A percentile compares a stretch with the other conserved stretches of the same genome.
phyloP scores from a whole-genome alignment of 2,797 vertebrate genomes.

The Acanthopagrus latus region DNA sequence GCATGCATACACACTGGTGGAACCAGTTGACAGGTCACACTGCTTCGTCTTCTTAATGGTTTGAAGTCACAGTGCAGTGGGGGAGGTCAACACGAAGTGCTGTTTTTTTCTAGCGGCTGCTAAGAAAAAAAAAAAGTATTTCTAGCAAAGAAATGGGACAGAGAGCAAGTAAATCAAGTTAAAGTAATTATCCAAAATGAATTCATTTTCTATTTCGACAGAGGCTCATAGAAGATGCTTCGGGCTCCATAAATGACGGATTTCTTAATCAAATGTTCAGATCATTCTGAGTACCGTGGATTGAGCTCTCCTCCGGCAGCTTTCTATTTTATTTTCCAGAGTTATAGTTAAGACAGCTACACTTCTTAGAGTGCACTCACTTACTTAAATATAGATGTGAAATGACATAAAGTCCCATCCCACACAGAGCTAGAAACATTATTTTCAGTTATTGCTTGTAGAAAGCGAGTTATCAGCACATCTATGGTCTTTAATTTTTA shows the following conservation, averaged over 20 bases:
- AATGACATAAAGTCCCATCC: constrained; percentile 9
- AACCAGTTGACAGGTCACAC: constrained; percentile 43
- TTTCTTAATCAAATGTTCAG: constrained; percentile 30
- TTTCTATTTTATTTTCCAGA: constrained; percentile 32
- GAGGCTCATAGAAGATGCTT: background rate
- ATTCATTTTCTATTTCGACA: background rate
- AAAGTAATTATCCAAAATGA: background rate
- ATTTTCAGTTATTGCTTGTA: constrained; percentile 40
- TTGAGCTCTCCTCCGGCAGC: background rate
- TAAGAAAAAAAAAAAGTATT: background rate
- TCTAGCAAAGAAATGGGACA: background rate
- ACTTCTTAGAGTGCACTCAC: background rate
- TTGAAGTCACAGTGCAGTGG: constrained; percentile 45
- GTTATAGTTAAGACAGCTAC: constrained; percentile 3
- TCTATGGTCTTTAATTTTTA: constrained; percentile 63
- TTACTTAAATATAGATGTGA: constrained; percentile 1
- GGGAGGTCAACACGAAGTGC: constrained; percentile 39
- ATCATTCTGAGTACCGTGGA: background rate
- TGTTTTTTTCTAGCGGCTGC: constrained; percentile 31
- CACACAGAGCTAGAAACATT: constrained; percentile 18
- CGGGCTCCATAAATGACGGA: constrained; percentile 6
- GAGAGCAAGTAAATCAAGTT: background rate
- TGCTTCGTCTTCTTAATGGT: constrained; percentile 61
- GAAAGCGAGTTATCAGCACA: constrained; percentile 43
- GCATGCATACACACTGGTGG: background rate